Percentiles rank a stretch among this genome's conserved stretches.
Evolutionary conservation across 2,888 invertebrate species (phyloP).

Genomic region (Tenthredo livida): DNA sequence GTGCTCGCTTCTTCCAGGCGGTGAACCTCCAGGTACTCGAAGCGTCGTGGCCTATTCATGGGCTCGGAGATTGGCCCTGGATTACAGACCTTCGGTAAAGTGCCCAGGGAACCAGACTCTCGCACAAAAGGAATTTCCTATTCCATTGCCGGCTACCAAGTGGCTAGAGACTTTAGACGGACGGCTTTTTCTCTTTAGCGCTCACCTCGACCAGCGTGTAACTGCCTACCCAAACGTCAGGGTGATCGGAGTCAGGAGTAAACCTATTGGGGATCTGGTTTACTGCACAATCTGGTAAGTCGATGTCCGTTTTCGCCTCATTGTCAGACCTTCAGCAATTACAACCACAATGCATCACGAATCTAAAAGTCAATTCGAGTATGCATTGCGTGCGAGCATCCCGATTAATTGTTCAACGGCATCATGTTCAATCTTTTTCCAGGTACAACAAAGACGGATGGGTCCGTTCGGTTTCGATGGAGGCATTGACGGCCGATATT

Average conservation of each 20-base stretch:
- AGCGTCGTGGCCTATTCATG: constrained; percentile 83
- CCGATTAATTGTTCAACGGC: background rate
- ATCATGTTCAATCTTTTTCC: constrained; percentile 46
- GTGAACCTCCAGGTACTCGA: constrained; percentile 77
- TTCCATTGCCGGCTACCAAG: constrained; percentile 50
- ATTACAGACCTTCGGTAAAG: constrained; percentile 73
- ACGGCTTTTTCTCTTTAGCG: constrained; percentile 74
- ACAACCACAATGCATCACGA: too few relatives aligned
- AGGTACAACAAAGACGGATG: constrained; percentile 76
- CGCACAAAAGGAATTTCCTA: constrained; percentile 44
- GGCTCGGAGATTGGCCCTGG: constrained; percentile 76
- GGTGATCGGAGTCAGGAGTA: constrained; percentile 75
- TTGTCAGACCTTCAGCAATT: background rate
- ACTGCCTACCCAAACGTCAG: constrained; percentile 73
- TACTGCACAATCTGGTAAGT: constrained; percentile 74
- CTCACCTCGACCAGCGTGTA: constrained; percentile 73
- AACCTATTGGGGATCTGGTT: constrained; percentile 69
- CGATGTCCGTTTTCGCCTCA: background rate
- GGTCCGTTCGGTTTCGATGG: constrained; percentile 80
- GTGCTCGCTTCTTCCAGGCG: constrained; percentile 62
- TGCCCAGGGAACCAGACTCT: constrained; percentile 66
- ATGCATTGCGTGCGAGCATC: too few relatives aligned
- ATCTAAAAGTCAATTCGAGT: too few relatives aligned
- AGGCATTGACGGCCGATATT: constrained; percentile 82
- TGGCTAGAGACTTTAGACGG: constrained; percentile 74